Evolutionary conservation across 2,888 invertebrate genomes (phyloP).

Genomic region (Omphaloscelis lunosa): DNA sequence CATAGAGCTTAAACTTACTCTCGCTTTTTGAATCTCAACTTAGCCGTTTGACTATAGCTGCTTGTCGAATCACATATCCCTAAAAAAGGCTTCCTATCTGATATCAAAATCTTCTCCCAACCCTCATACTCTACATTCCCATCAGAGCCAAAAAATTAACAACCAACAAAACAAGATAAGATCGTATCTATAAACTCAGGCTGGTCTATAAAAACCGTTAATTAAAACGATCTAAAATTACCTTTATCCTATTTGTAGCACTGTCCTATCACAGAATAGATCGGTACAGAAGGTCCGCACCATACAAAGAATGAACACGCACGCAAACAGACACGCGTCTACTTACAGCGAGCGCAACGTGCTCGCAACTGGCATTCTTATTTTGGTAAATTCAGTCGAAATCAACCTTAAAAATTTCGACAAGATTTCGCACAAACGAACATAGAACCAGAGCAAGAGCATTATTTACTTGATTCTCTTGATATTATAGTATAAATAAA

Average conservation of each 20-base stretch:
- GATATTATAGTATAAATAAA: background rate
- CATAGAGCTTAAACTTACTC: background rate
- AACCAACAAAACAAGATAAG: slow-evolving; percentile 47
- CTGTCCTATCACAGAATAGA: slow-evolving; percentile 1
- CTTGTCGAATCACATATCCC: background rate
- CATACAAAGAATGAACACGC: background rate
- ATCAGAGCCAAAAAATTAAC: slow-evolving; percentile 20
- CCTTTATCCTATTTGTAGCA: slow-evolving; percentile 43
- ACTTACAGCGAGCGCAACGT: background rate
- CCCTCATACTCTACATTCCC: background rate
- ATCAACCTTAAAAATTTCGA: background rate
- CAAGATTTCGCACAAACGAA: background rate
- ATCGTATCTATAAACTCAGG: slow-evolving; percentile 29
- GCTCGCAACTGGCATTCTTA: background rate
- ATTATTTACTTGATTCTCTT: background rate
- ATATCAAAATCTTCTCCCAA: background rate
- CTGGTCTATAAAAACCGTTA: slow-evolving; percentile 54
- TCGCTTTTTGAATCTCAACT: background rate
- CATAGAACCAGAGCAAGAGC: background rate
- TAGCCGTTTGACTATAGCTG: background rate
- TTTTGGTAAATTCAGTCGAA: too few species aligned
- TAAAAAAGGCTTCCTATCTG: background rate
- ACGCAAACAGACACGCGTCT: background rate
- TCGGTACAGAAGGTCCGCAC: slow-evolving; percentile 5
- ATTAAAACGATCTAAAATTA: slow-evolving; percentile 60